These are phyloP conservation scores for Sebastes schlegelii DNA, from an alignment of 2,113 vertebrate species.

Conservation along the genomic window DNA sequence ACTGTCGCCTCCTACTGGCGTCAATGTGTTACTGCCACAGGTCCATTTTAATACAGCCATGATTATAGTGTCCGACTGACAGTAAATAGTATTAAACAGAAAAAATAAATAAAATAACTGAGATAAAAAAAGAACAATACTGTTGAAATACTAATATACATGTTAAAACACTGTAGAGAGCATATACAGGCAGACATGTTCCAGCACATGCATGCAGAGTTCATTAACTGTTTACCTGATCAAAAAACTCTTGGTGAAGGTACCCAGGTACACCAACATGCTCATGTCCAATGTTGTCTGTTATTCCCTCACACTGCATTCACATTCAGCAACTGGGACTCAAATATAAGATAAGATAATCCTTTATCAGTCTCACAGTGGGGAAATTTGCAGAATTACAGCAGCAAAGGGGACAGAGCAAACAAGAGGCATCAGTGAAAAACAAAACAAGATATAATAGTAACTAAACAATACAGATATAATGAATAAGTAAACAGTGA, in stretches of 20 bases:
- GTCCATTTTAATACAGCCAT: neutral
- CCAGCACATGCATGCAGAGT: neutral
- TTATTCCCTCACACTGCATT: neutral
- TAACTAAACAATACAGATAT: too few relatives aligned
- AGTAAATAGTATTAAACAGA: too few relatives aligned
- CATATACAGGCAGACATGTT: neutral
- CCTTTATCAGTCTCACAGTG: too few relatives aligned
- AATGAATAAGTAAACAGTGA: too few relatives aligned
- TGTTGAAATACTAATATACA: too few relatives aligned
- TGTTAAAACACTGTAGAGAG: too few relatives aligned
- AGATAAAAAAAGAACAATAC: too few relatives aligned
- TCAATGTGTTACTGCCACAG: neutral
- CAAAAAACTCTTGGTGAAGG: neutral
- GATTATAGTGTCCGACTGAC: neutral
- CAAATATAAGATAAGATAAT: neutral
- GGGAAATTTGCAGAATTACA: too few relatives aligned
- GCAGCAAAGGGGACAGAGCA: too few relatives aligned
- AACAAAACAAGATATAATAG: too few relatives aligned
- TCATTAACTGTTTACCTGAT: neutral
- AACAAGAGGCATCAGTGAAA: too few relatives aligned
- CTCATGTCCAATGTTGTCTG: neutral
- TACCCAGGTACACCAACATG: neutral
- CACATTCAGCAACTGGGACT: neutral
- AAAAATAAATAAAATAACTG: too few relatives aligned
- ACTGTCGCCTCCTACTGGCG: constrained; percentile 47